Conservation (phyloP, 2,888 invertebrate species). For the Thera obeliscata region DNA sequence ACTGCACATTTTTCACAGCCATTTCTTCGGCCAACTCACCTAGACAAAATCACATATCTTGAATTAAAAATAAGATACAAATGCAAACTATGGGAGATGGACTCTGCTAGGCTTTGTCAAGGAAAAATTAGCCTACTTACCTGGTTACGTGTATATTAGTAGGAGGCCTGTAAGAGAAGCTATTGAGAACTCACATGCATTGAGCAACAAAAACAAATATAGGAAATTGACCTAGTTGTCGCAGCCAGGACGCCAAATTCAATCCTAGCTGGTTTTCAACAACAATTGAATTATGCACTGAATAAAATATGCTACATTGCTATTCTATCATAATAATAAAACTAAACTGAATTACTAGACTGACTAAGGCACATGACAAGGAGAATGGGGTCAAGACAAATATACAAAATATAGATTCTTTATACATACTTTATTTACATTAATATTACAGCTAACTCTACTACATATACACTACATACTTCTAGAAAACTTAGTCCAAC, state of each 20-base stretch:
- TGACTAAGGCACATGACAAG: not conserved
- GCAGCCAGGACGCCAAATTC: too few species aligned
- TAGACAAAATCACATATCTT: slow-evolving; percentile 34
- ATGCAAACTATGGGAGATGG: not conserved
- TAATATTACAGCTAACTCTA: slow-evolving; percentile 22
- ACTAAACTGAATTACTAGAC: not conserved
- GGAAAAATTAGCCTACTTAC: too few species aligned
- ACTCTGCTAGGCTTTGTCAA: too few species aligned
- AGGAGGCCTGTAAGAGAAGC: too few species aligned
- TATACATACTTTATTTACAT: slow-evolving; percentile 19
- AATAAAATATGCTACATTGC: not conserved
- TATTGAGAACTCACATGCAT: too few species aligned
- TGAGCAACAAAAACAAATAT: too few species aligned
- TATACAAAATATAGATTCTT: not conserved
- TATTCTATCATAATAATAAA: not conserved
- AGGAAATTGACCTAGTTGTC: too few species aligned
- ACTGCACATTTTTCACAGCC: slow-evolving; percentile 40
- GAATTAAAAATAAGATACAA: not conserved
- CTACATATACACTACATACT: slow-evolving; percentile 13
- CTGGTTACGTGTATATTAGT: too few species aligned
- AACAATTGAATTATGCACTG: too few species aligned
- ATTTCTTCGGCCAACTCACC: slow-evolving; percentile 51
- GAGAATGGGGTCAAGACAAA: not conserved
- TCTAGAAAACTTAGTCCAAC: slow-evolving; percentile 71
- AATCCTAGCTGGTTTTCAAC: too few species aligned